phyloP scores from a whole-genome alignment of 2,888 invertebrate species.

The Trissolcus japonicus region DNA sequence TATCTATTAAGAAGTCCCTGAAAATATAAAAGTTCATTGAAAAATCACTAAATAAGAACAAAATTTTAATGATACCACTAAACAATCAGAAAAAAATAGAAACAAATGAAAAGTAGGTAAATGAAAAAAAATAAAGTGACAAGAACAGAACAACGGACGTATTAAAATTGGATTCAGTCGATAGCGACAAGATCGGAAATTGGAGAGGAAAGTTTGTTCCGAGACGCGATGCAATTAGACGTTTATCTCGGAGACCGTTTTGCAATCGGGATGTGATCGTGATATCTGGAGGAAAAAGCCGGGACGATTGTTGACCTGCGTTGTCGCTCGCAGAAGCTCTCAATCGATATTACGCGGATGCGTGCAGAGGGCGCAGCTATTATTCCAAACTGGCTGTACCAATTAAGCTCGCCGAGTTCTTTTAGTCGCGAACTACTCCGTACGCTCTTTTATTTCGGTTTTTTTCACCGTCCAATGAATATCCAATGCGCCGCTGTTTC shows the following conservation, averaged over 20 bases:
- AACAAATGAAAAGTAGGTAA: too few relatives aligned
- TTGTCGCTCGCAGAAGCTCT: constrained; percentile 63
- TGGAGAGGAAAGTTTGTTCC: constrained; percentile 9
- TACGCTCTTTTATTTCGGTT: constrained; percentile 20
- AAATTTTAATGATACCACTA: too few relatives aligned
- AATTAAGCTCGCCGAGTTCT: constrained; percentile 26
- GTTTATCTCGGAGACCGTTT: constrained; percentile 60
- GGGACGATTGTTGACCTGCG: constrained; percentile 50
- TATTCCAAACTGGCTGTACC: constrained; percentile 12
- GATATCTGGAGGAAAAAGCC: constrained; percentile 64
- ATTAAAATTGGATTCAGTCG: too few relatives aligned
- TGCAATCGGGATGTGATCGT: constrained; percentile 69
- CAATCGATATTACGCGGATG: constrained; percentile 60
- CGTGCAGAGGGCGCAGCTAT: constrained; percentile 31
- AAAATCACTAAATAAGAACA: too few relatives aligned
- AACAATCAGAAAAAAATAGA: too few relatives aligned
- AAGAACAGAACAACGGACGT: too few relatives aligned
- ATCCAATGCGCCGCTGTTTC: constrained; percentile 12
- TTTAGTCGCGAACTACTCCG: constrained; percentile 10
- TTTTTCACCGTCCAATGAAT: constrained; percentile 13
- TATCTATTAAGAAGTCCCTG: too few relatives aligned
- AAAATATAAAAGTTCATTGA: too few relatives aligned
- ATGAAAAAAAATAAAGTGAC: too few relatives aligned
- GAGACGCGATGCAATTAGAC: constrained; percentile 67
- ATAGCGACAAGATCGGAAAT: background rate